These are phyloP conservation scores for Drosophila limbata DNA, from an alignment of 2,888 invertebrate species.

Conservation along the genomic window DNA sequence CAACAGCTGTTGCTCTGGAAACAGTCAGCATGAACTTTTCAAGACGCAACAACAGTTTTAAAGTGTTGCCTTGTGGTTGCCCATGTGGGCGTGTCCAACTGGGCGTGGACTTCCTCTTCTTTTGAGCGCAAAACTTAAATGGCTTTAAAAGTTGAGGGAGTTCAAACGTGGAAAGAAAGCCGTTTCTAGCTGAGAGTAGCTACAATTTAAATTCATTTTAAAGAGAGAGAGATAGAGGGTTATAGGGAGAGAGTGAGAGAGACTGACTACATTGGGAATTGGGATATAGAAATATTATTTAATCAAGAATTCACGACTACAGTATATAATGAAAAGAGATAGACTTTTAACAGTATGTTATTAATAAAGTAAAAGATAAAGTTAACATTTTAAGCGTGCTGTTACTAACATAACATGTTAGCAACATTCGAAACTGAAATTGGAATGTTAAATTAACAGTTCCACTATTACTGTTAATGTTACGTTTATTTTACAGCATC, in stretches of 20 bases:
- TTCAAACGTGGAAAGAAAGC: neutral
- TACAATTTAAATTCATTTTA: neutral
- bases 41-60: conserved; percentile 53
- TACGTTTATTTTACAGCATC: conserved; percentile 1
- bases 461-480: neutral
- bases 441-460: neutral
- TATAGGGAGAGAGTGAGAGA: neutral
- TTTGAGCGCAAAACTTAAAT: conserved; percentile 10
- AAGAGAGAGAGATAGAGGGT: neutral
- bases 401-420: no score
- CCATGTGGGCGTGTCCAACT: conserved; percentile 6
- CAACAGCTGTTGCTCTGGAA: conserved; percentile 74
- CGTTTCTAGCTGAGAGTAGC: neutral
- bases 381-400: no score
- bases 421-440: no score
- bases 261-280: neutral
- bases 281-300: no score
- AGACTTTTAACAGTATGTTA: no score
- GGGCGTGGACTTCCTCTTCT: conserved; percentile 20
- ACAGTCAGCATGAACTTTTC: conserved; percentile 43
- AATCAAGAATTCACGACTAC: no score
- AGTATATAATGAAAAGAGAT: no score
- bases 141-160: conserved; percentile 2
- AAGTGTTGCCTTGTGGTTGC: conserved; percentile 70
- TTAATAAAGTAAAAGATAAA: no score